These are phyloP conservation scores for Gnatocerus cornutus DNA, from an alignment of 2,888 invertebrate species.

Conservation along the genomic window DNA sequence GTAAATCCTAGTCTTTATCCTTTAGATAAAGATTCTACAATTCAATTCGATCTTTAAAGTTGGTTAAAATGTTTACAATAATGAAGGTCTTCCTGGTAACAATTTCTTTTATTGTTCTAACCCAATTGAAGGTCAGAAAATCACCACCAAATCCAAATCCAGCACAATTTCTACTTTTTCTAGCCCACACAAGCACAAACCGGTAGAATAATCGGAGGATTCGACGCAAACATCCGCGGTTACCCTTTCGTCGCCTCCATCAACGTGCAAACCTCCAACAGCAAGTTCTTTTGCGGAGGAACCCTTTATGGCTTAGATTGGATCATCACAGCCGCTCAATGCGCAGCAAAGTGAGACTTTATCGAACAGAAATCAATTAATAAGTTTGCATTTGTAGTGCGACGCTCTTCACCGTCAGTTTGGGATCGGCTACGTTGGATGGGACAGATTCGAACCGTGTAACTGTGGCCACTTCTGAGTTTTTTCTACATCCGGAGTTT, in stretches of 20 bases:
- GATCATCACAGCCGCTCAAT: constrained; percentile 28
- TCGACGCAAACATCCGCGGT: neutral
- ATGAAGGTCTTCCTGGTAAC: too few species aligned
- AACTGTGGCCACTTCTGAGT: constrained; percentile 20
- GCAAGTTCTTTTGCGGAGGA: constrained; percentile 29
- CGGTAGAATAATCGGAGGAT: constrained; percentile 24
- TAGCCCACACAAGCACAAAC: too few species aligned
- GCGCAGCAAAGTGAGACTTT: constrained; percentile 17
- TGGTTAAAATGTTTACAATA: too few species aligned
- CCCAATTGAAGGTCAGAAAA: too few species aligned
- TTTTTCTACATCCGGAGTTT: constrained; percentile 23
- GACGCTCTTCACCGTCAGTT: constrained; percentile 14
- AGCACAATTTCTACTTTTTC: too few species aligned
- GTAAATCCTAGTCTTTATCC: too few species aligned
- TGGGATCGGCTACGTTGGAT: constrained; percentile 2
- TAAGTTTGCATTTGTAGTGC: constrained; percentile 2
- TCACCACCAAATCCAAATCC: too few species aligned
- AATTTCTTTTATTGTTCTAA: too few species aligned
- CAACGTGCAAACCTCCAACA: constrained; percentile 9
- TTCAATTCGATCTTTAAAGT: too few species aligned
- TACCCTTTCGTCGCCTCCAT: constrained; percentile 26
- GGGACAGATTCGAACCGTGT: constrained; percentile 1
- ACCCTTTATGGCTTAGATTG: constrained; percentile 6
- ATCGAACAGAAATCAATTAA: neutral
- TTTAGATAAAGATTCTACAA: too few species aligned